Evolutionary conservation across 2,888 invertebrate species (phyloP).

Genomic region (Anoncus sp.): DNA sequence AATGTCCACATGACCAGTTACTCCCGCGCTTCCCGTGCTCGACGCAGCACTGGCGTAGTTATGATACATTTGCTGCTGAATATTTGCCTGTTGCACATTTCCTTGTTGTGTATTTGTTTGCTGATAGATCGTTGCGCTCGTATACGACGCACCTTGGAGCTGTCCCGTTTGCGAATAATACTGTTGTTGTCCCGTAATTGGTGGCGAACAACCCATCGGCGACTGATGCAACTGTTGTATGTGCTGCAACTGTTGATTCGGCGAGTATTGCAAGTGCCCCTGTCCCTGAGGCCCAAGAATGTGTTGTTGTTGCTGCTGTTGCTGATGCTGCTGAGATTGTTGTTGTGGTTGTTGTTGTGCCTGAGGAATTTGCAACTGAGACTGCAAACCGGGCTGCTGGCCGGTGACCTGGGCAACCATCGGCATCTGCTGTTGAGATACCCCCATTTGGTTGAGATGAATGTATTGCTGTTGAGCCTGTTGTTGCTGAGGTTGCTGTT

Average conservation of each 20-base stretch:
- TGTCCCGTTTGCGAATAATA: slow-evolving; percentile 63
- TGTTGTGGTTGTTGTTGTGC: slow-evolving; percentile 71
- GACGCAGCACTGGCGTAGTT: slow-evolving; percentile 33
- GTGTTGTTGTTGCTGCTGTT: slow-evolving; percentile 68
- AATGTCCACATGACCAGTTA: slow-evolving; percentile 45
- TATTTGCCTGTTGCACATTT: slow-evolving; percentile 42
- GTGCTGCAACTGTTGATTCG: slow-evolving; percentile 76
- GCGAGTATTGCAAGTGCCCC: slow-evolving; percentile 67
- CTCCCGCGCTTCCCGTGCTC: slow-evolving; percentile 19
- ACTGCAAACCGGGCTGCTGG: slow-evolving; percentile 65
- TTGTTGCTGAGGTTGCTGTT: slow-evolving; percentile 66
- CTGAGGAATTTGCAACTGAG: slow-evolving; percentile 70
- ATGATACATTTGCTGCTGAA: slow-evolving; percentile 63
- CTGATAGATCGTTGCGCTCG: slow-evolving; percentile 52
- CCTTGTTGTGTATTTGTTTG: slow-evolving; percentile 55
- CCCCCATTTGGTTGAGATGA: slow-evolving; percentile 84
- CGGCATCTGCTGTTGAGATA: slow-evolving; percentile 84
- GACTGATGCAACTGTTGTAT: slow-evolving; percentile 80
- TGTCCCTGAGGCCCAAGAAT: slow-evolving; percentile 65
- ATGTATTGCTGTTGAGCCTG: slow-evolving; percentile 83
- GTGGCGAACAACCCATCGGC: slow-evolving; percentile 71
- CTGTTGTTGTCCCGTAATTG: slow-evolving; percentile 68
- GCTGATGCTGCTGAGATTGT: slow-evolving; percentile 70
- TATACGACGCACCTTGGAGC: slow-evolving; percentile 40
- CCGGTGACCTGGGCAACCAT: slow-evolving; percentile 65